Evolutionary conservation across 1,140 invertebrate genomes (phyloP).

Genomic region (Drosophila pandora): DNA sequence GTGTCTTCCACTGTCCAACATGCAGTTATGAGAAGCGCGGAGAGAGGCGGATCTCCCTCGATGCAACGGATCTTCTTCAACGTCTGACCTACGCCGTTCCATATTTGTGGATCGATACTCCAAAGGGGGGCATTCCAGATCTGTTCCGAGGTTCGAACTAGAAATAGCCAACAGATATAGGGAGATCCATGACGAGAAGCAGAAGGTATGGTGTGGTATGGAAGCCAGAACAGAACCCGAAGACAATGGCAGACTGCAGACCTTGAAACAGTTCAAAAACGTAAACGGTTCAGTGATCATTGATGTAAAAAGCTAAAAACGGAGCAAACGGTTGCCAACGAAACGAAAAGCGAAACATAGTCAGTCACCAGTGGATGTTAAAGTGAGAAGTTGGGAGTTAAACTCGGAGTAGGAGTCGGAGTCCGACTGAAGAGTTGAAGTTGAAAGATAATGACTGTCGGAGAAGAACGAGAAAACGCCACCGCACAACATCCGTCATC

Average conservation of each 20-base stretch:
- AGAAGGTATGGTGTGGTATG: not conserved
- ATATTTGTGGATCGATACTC: conserved; percentile 21
- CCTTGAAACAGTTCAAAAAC: conserved; percentile 84
- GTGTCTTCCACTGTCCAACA: not conserved
- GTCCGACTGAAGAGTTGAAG: not conserved
- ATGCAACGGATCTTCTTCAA: conserved; percentile 12
- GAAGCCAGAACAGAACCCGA: conserved; percentile 21
- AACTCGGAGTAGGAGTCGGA: conserved; percentile 3
- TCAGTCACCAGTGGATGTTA: conserved; percentile 18
- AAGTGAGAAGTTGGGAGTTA: conserved; percentile 10
- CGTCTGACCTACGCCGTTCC: not conserved
- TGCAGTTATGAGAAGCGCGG: conserved; percentile 23
- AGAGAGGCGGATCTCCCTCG: conserved; percentile 19
- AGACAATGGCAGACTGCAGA: conserved; percentile 65
- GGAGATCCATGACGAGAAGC: conserved; percentile 8
- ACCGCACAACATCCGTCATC: conserved; percentile 75
- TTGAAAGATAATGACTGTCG: conserved; percentile 46
- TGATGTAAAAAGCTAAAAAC: conserved; percentile 75
- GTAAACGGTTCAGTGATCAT: conserved; percentile 84
- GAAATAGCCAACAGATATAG: conserved; percentile 18
- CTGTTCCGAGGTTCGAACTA: not conserved
- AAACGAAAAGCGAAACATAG: conserved; percentile 39
- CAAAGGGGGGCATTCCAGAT: not conserved
- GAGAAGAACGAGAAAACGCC: conserved; percentile 20
- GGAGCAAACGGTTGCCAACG: conserved; percentile 41